Evolutionary conservation across 2,113 vertebrate species (phyloP).

Genomic region (Eublepharis macularius): DNA sequence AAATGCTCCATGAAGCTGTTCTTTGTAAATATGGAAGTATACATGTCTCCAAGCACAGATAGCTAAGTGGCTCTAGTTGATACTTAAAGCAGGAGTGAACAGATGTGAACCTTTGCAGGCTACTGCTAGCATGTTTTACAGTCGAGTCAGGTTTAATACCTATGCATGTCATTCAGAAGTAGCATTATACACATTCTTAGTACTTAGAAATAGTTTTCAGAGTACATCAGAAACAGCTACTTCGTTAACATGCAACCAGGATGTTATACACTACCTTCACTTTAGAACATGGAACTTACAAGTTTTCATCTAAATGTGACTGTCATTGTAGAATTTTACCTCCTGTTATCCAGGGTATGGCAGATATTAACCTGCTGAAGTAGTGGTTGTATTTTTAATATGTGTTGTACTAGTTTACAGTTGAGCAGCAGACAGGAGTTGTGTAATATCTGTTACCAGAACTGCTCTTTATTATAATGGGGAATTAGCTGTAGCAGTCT

Average conservation of each 20-base stretch:
- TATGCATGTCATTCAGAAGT: neutral
- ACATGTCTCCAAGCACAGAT: neutral
- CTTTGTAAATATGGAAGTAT: neutral
- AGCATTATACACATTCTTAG: neutral
- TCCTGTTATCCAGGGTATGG: neutral
- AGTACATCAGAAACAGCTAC: neutral
- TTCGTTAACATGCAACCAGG: neutral
- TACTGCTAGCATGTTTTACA: neutral
- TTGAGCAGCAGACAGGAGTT: slow-evolving; percentile 13
- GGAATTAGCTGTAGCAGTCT: too few species aligned
- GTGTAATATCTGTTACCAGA: too few species aligned
- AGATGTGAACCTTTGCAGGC: neutral
- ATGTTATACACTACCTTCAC: slow-evolving; percentile 13
- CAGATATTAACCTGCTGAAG: slow-evolving; percentile 11
- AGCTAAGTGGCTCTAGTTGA: neutral
- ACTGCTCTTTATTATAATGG: too few species aligned
- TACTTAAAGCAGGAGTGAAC: neutral
- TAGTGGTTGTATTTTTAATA: slow-evolving; percentile 15
- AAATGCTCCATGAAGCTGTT: neutral
- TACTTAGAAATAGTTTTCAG: slow-evolving; percentile 18
- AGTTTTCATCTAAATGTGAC: slow-evolving; percentile 36
- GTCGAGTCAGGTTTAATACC: neutral
- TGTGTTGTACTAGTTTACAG: neutral
- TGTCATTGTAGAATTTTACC: neutral
- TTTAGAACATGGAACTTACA: slow-evolving; percentile 36